These are phyloP conservation scores for Crotalus horridus DNA, from an alignment of 2,113 vertebrate genomes.

Conservation along the genomic window DNA sequence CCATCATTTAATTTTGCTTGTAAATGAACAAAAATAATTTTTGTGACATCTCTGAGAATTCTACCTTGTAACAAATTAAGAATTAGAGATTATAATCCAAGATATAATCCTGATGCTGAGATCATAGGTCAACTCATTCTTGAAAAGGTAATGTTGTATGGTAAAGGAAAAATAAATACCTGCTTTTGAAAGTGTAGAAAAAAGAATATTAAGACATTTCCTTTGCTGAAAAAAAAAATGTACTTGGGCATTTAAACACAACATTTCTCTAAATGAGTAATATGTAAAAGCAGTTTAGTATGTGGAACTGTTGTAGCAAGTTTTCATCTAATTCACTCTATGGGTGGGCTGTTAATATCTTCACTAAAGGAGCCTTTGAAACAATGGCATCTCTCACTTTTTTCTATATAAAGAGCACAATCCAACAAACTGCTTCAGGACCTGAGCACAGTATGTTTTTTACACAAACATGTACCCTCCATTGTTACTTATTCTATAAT, in stretches of 20 bases:
- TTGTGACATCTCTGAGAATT: not conserved
- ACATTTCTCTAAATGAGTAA: not conserved
- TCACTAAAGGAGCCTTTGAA: not conserved
- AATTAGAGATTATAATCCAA: not conserved
- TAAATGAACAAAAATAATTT: not conserved
- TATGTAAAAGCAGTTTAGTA: not conserved
- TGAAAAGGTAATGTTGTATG: not conserved
- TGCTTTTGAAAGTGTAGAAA: not conserved
- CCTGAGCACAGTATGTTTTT: not conserved
- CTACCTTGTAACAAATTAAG: not conserved
- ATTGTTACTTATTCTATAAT: not conserved
- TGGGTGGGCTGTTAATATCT: not conserved
- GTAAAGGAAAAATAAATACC: not conserved
- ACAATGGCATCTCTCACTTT: not conserved
- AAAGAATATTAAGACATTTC: not conserved
- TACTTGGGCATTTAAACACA: not conserved
- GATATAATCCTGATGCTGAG: not conserved
- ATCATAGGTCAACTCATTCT: not conserved
- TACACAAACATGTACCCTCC: not conserved
- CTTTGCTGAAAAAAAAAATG: not conserved
- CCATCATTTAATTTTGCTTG: not conserved
- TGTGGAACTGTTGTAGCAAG: not conserved
- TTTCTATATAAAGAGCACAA: not conserved
- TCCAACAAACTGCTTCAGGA: not conserved
- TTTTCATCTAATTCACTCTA: not conserved